These are phyloP conservation scores for Enteromius unitaeniatus DNA, from an alignment of 2,797 vertebrate species.

Conservation along the genomic window DNA sequence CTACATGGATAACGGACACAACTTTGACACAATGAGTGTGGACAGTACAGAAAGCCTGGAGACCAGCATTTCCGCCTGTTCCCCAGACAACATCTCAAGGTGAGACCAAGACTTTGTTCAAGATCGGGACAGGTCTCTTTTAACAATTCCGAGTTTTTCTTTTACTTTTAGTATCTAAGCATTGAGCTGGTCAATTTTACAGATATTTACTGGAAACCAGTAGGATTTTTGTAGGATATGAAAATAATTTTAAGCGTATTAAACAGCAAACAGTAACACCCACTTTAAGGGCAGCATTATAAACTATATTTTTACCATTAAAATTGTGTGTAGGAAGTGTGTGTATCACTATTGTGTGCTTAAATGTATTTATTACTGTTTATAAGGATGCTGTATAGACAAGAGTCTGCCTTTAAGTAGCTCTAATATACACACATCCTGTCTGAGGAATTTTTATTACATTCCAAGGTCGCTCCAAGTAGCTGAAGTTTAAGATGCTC, in stretches of 20 bases:
- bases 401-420: constrained; percentile 23
- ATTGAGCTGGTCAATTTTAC: not conserved
- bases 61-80: constrained; percentile 95
- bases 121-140: constrained; percentile 28
- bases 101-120: constrained; percentile 58
- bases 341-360: constrained; percentile 10
- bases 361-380: constrained; percentile 20
- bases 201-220: not conserved
- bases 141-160: not conserved
- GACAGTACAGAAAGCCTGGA: constrained; percentile 96
- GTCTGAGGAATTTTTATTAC: constrained; percentile 48
- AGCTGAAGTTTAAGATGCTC: constrained; percentile 12
- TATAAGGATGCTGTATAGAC: constrained; percentile 31
- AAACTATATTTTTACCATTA: not conserved
- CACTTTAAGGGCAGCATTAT: constrained; percentile 1
- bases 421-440: constrained; percentile 42
- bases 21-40: constrained; percentile 89
- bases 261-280: not conserved
- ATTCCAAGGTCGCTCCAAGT: constrained; percentile 37
- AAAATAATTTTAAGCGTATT: constrained; percentile 9
- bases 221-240: not conserved
- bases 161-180: not conserved
- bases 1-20: constrained; percentile 83
- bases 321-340: not conserved
- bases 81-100: constrained; percentile 97